Evolutionary conservation across 2,113 vertebrate species (phyloP).

Genomic region (Hymenochirus boettgeri): DNA sequence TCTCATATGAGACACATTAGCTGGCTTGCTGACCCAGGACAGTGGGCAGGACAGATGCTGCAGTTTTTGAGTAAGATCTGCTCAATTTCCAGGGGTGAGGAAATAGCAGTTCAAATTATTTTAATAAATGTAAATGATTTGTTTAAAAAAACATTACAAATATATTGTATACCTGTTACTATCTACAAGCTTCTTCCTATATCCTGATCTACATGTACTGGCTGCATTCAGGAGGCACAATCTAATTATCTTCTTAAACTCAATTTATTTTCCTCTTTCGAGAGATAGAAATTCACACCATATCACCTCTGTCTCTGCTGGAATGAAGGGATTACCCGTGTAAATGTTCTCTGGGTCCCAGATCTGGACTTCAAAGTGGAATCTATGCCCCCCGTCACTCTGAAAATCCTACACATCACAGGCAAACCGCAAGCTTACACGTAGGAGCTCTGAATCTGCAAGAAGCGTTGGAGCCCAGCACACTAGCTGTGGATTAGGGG

Average conservation of each 20-base stretch:
- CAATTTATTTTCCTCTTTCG: neutral
- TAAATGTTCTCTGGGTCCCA: slow-evolving; percentile 28
- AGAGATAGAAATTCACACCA: slow-evolving; percentile 13
- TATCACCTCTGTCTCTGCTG: slow-evolving; percentile 12
- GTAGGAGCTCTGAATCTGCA: slow-evolving; percentile 3
- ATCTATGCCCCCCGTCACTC: slow-evolving; percentile 14
- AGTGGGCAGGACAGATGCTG: too few relatives aligned
- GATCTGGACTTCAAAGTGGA: slow-evolving; percentile 36
- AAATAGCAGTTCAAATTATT: too few relatives aligned
- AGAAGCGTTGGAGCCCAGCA: slow-evolving; percentile 11
- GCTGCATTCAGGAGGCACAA: neutral
- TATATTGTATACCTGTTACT: neutral
- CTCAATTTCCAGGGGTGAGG: too few relatives aligned
- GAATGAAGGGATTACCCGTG: slow-evolving; percentile 30
- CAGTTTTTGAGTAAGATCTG: too few relatives aligned
- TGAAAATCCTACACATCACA: slow-evolving; percentile 34
- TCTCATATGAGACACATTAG: too few relatives aligned
- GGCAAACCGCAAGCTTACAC: slow-evolving; percentile 23
- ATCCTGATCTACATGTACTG: neutral
- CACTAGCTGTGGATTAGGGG: slow-evolving; percentile 31
- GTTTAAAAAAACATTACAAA: too few relatives aligned
- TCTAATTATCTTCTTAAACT: neutral
- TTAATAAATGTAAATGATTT: too few relatives aligned
- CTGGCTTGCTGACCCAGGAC: too few relatives aligned
- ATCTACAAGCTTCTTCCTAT: neutral